Percentiles rank a stretch among this genome's conserved stretches.
These are phyloP conservation scores for Hypocryptadius cinnamomeus DNA, from an alignment of 2,113 vertebrate genomes.

Conservation along the genomic window DNA sequence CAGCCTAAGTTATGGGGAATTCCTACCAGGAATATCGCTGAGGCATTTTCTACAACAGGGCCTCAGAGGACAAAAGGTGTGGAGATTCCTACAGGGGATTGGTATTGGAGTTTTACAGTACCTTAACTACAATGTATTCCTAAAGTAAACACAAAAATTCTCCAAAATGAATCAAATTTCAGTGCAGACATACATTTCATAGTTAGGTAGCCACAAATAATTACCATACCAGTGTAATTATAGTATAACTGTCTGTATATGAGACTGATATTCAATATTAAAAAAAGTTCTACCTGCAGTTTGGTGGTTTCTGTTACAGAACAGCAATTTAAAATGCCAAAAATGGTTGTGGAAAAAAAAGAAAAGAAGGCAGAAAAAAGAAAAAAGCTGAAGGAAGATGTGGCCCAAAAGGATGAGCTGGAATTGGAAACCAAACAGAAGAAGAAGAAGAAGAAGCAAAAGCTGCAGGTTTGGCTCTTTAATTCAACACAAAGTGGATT, in stretches of 20 bases:
- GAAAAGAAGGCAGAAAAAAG: constrained; percentile 12
- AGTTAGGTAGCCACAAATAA: neutral
- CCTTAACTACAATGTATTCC: neutral
- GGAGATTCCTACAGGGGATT: neutral
- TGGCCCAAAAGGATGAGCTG: neutral
- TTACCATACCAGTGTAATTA: neutral
- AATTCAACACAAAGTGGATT: neutral
- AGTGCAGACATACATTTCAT: neutral
- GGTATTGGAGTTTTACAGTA: neutral
- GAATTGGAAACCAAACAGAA: neutral
- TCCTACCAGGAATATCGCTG: neutral
- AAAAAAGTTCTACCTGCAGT: neutral
- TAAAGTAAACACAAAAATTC: neutral
- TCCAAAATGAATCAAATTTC: neutral
- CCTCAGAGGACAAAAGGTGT: fast-evolving
- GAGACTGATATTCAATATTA: neutral
- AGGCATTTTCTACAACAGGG: neutral
- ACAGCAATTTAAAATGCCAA: constrained; percentile 17
- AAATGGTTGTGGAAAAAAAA: neutral
- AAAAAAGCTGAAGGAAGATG: neutral
- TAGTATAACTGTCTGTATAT: fast-evolving
- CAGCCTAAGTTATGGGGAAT: neutral
- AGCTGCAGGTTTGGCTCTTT: neutral
- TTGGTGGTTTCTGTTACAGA: neutral
- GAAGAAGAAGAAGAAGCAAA: neutral